phyloP scores from a whole-genome alignment of 2,888 invertebrate species.

The Strigamia crassipes region DNA sequence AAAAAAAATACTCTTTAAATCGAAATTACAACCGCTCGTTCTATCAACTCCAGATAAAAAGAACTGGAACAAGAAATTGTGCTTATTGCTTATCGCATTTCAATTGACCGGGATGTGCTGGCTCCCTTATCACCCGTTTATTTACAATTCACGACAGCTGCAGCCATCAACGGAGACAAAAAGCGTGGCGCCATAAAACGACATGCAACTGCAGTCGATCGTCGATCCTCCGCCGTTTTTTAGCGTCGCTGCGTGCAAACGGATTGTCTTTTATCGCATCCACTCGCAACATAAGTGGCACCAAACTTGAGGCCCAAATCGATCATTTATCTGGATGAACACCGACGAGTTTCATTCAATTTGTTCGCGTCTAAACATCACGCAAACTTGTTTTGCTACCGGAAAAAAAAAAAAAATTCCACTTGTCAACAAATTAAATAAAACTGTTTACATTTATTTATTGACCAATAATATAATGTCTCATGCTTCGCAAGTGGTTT shows the following conservation, averaged over 20 bases:
- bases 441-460: no score
- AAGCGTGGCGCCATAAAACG: neutral
- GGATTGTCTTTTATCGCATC: neutral
- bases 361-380: no score
- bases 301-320: neutral
- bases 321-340: neutral
- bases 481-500: no score
- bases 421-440: no score
- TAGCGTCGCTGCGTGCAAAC: neutral
- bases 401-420: no score
- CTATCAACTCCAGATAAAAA: neutral
- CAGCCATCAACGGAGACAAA: neutral
- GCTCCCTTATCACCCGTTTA: neutral
- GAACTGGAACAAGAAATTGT: neutral
- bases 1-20: neutral
- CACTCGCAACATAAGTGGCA: neutral
- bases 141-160: neutral
- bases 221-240: neutral
- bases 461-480: no score
- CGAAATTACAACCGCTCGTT: neutral
- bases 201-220: neutral
- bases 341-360: no score
- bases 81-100: neutral
- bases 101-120: neutral
- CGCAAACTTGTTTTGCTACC: no score